Percentiles rank a stretch among this genome's conserved stretches.
These are phyloP conservation scores for Erethizon dorsatum DNA, from an alignment of 2,797 vertebrate species.

Conservation along the genomic window DNA sequence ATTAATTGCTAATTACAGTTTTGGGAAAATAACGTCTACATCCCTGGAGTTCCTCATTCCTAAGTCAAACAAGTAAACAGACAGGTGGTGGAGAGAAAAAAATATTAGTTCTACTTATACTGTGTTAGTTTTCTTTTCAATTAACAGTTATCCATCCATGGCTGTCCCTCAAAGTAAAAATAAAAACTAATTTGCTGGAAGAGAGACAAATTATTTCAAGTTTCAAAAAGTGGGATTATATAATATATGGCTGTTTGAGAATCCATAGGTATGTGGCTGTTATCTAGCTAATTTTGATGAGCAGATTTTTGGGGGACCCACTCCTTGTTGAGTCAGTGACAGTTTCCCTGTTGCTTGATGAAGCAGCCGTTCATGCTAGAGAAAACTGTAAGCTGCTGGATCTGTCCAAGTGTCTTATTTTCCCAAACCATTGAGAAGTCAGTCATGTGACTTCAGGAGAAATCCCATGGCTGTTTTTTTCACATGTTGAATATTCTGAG, in stretches of 20 bases:
- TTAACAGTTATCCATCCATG: neutral
- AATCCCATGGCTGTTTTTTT: neutral
- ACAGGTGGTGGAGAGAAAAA: neutral
- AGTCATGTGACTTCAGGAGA: too few relatives aligned
- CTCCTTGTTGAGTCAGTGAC: neutral
- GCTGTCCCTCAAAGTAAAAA: slow-evolving; percentile 29
- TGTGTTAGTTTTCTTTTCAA: slow-evolving; percentile 35
- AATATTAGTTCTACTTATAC: neutral
- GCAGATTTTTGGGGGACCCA: neutral
- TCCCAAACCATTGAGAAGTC: neutral
- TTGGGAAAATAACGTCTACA: slow-evolving; percentile 35
- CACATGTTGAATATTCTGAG: neutral
- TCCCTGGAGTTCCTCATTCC: slow-evolving; percentile 1
- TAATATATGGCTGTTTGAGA: neutral
- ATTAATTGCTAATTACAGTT: slow-evolving; percentile 36
- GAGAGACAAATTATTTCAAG: slow-evolving; percentile 14
- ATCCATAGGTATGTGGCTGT: neutral
- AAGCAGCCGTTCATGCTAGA: too few relatives aligned
- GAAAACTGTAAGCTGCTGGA: neutral
- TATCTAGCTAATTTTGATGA: neutral
- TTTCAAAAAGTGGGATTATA: neutral
- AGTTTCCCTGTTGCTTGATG: neutral
- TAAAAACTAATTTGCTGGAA: slow-evolving; percentile 26
- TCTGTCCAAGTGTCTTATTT: neutral
- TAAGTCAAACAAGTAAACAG: slow-evolving; percentile 4